Evolutionary conservation across 2,113 vertebrate genomes (phyloP).

Genomic region (Xiphias gladius): DNA sequence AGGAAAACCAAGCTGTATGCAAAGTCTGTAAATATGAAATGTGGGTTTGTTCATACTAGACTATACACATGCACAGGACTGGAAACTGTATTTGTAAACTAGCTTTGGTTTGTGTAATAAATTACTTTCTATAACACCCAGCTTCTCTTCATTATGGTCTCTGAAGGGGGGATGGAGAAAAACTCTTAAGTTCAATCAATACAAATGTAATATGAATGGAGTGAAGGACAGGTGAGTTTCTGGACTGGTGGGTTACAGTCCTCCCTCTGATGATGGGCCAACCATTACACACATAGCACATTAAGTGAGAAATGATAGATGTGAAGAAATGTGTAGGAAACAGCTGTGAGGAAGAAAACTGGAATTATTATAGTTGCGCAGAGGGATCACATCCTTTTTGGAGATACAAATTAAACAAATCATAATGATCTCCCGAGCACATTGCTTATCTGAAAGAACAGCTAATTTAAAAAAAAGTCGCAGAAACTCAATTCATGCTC

Average conservation of each 20-base stretch:
- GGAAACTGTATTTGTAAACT: constrained; percentile 87
- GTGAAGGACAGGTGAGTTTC: constrained; percentile 1
- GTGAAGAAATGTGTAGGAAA: no score
- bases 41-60: constrained; percentile 80
- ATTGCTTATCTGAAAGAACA: no score
- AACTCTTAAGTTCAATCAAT: constrained; percentile 28
- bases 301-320: background rate
- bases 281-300: background rate
- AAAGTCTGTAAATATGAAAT: constrained; percentile 84
- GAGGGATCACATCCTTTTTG: background rate
- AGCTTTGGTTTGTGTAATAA: constrained; percentile 89
- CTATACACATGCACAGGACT: constrained; percentile 83
- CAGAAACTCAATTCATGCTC: no score
- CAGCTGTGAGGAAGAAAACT: no score
- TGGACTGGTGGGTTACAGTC: background rate
- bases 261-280: background rate
- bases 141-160: constrained; percentile 56
- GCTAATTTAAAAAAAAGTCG: no score
- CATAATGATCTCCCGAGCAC: no score
- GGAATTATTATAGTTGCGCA: no score
- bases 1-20: constrained; percentile 82
- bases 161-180: background rate
- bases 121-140: constrained; percentile 85
- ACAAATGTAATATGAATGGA: constrained; percentile 32
- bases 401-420: background rate